Conservation (phyloP, 2,113 vertebrate species). For the Lophius piscatorius region DNA sequence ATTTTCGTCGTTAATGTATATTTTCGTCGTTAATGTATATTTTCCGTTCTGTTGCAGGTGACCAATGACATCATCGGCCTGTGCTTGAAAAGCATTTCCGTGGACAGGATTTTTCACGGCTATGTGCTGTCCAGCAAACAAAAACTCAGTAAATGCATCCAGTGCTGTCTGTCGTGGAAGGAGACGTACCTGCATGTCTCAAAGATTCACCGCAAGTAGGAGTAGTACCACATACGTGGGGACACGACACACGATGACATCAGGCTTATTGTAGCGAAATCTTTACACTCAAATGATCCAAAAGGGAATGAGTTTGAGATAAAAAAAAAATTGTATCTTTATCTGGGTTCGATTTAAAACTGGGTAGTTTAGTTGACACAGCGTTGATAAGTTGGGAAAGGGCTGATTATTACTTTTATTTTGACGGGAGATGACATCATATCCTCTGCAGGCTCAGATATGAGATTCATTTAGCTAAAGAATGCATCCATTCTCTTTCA, state of each 20-base stretch:
- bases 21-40: slow-evolving; percentile 14
- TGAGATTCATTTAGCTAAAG: no score
- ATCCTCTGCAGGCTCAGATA: no score
- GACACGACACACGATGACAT: background rate
- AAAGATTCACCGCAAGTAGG: slow-evolving; percentile 82
- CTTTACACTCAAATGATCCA: background rate
- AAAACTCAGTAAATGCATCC: slow-evolving; percentile 81
- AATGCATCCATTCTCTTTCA: background rate
- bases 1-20: no score
- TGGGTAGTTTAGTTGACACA: no score
- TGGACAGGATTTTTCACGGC: slow-evolving; percentile 87
- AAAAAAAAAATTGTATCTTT: no score
- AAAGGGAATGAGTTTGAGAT: background rate
- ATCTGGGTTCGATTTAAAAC: no score
- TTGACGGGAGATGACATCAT: no score
- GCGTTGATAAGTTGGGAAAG: no score
- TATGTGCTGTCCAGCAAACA: slow-evolving; percentile 83
- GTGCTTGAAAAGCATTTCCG: slow-evolving; percentile 84
- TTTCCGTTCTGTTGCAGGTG: slow-evolving; percentile 75
- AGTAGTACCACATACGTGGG: background rate
- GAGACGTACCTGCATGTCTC: slow-evolving; percentile 76
- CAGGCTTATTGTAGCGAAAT: no score
- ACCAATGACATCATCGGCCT: slow-evolving; percentile 86
- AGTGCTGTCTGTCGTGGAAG: slow-evolving; percentile 86
- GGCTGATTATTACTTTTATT: no score